A percentile compares a stretch with the other conserved stretches of the same genome.
These are phyloP conservation scores for Macrotrachela quadricornifera DNA, from an alignment of 1,140 invertebrate genomes.

Conservation along the genomic window DNA sequence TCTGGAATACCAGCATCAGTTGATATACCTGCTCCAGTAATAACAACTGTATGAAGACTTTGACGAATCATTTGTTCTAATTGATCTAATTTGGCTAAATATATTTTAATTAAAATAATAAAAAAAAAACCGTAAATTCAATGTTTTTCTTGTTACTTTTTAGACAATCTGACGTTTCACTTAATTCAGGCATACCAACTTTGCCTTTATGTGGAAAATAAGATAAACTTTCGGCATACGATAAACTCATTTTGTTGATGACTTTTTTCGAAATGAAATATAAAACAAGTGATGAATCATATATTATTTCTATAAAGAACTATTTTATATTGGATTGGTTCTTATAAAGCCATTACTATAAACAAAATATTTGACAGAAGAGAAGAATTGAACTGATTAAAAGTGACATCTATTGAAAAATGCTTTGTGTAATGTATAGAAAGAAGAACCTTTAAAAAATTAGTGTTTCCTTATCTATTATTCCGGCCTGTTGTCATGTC, in stretches of 20 bases:
- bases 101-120: no score
- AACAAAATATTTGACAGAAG: no score
- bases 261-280: not conserved
- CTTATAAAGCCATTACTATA: no score
- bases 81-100: conserved; percentile 46
- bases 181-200: conserved; percentile 1
- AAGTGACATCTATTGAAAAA: no score
- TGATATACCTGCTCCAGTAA: conserved; percentile 87
- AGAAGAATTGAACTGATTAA: no score
- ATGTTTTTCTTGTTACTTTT: not conserved
- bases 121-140: not conserved
- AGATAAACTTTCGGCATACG: conserved; percentile 2
- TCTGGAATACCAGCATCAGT: conserved; percentile 92
- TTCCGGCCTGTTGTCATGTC: no score
- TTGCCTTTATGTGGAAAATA: conserved; percentile 5
- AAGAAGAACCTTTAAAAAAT: no score
- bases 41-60: conserved; percentile 65
- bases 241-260: not conserved
- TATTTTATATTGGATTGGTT: no score
- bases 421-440: no score
- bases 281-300: no score
- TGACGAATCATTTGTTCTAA: conserved; percentile 51
- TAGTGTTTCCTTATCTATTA: no score
- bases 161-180: not conserved
- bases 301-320: no score